Percentiles rank a stretch among this genome's conserved stretches.
Conservation (phyloP, 2,113 vertebrate genomes). For the Lucifuga dentata region DNA sequence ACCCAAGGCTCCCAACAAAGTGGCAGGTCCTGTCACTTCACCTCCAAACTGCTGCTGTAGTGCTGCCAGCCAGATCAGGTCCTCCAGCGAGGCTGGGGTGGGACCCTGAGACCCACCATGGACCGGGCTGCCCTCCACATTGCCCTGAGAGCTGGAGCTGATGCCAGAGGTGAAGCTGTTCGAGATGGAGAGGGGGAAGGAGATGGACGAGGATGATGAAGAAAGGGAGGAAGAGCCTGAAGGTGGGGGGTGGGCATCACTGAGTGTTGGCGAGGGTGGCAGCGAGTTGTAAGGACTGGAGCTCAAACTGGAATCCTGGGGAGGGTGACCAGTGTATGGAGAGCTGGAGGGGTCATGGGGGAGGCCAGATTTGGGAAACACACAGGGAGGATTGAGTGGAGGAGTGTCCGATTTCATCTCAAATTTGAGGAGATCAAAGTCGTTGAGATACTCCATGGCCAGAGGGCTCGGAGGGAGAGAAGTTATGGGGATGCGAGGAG, state of each 20-base stretch:
- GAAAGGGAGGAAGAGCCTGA: slow-evolving; percentile 81
- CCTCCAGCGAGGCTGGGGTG: slow-evolving; percentile 89
- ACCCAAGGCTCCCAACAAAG: slow-evolving; percentile 78
- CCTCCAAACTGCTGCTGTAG: slow-evolving; percentile 95
- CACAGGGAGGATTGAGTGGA: slow-evolving; percentile 87
- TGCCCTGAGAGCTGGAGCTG: slow-evolving; percentile 82
- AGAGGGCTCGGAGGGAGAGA: slow-evolving; percentile 95
- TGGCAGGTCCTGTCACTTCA: slow-evolving; percentile 84
- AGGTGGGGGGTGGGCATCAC: slow-evolving; percentile 88
- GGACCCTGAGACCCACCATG: slow-evolving; percentile 84
- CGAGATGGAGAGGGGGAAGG: slow-evolving; percentile 82
- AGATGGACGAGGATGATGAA: slow-evolving; percentile 82
- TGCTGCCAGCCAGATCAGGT: slow-evolving; percentile 97
- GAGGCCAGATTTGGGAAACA: slow-evolving; percentile 77
- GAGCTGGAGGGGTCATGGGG: slow-evolving; percentile 72
- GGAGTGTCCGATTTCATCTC: slow-evolving; percentile 94
- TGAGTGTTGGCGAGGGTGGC: slow-evolving; percentile 96
- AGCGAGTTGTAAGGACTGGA: slow-evolving; percentile 98
- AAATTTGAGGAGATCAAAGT: slow-evolving; percentile 99
- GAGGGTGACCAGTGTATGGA: slow-evolving; percentile 88
- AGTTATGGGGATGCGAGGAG: slow-evolving; percentile 78
- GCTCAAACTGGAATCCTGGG: slow-evolving; percentile 93
- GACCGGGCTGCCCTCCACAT: slow-evolving; percentile 84
- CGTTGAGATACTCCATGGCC: slow-evolving; percentile 99
- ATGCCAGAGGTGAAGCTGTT: slow-evolving; percentile 79